Evolutionary conservation across 1,140 invertebrate species (phyloP), one percentile per base, ranked within the genome.

Genomic region (Hestina assimilis): DNA sequence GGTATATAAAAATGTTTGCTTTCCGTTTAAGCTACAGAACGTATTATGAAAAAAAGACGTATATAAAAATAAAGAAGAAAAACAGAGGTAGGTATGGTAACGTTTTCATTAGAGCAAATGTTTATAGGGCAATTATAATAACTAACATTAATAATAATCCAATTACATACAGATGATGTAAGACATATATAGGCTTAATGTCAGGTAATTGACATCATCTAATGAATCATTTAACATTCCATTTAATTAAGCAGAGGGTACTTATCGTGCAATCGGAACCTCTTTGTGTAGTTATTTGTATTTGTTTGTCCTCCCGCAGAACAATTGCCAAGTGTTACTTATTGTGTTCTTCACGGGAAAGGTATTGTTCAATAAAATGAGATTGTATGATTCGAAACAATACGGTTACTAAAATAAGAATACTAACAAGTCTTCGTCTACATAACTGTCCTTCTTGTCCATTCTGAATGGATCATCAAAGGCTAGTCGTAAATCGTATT

Each of bases 321-420:
- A 72, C 63, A 63, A 74, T 78, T 79, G 65, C 70, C 55, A 63
- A 73, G 72, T 53, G 46, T 56, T 17, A 15, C 14, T 59, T 47
- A 65, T 68, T 74, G 68, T 69, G 20, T 51, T 38, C 31, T 54
- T 51, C 62, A 69, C 72, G 70, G 52, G 70, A 75, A 75, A 65
- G 23, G n/a, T 35, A 68, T 69, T 73, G 75, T 75, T 51, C 14
- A n/a, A 35, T 29, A 57, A 26, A 54, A 60, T 47, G 56, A 59
- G 41, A 12, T n/a, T 7, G 15, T 24, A 21, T 33, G 7, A 33
- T 7, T 58, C 14, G 42, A 52, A 66, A 72, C 70, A 71, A 66
- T 68, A 61, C 35, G 11, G 11, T 7, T 45, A 33, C 17, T 31
- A 8, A n/a, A n/a, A n/a, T n/a, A n/a, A n/a, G n/a, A n/a, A n/a